Percentiles rank a stretch among this genome's conserved stretches.
These are phyloP conservation scores for Periphyllus acericola DNA, from an alignment of 2,888 invertebrate genomes.

Conservation along the genomic window DNA sequence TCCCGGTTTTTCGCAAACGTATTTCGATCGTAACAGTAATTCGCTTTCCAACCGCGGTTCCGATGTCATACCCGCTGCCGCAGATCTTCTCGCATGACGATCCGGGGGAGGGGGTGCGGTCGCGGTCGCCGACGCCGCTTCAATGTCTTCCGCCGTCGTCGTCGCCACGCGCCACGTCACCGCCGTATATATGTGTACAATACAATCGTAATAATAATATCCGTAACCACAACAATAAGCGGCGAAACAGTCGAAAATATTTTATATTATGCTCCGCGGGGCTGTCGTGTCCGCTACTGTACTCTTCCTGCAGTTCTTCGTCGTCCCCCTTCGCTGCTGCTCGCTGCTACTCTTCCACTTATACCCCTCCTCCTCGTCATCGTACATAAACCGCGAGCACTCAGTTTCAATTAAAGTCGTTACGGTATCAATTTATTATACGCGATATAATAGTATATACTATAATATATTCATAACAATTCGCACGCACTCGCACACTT, in stretches of 20 bases:
- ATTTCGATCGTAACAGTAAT: background rate
- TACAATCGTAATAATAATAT: background rate
- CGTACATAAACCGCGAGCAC: slow-evolving; percentile 29
- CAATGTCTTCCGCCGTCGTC: slow-evolving; percentile 24
- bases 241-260: background rate
- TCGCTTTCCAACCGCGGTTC: background rate
- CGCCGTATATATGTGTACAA: background rate
- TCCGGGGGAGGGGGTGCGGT: background rate
- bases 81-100: no score
- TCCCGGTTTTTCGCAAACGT: background rate
- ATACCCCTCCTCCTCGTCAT: background rate
- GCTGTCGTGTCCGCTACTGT: background rate
- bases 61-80: no score
- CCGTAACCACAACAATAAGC: background rate
- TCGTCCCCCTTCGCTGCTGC: background rate
- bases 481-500: background rate
- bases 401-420: slow-evolving; percentile 59
- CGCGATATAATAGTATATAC: background rate
- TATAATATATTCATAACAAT: slow-evolving; percentile 17
- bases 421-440: slow-evolving; percentile 55
- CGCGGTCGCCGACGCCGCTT: background rate
- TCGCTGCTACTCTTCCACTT: background rate
- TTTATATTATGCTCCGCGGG: background rate
- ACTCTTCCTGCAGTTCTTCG: background rate
- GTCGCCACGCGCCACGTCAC: slow-evolving; percentile 40